Conservation (phyloP, 2,113 vertebrate species). For the Gulo gulo region DNA sequence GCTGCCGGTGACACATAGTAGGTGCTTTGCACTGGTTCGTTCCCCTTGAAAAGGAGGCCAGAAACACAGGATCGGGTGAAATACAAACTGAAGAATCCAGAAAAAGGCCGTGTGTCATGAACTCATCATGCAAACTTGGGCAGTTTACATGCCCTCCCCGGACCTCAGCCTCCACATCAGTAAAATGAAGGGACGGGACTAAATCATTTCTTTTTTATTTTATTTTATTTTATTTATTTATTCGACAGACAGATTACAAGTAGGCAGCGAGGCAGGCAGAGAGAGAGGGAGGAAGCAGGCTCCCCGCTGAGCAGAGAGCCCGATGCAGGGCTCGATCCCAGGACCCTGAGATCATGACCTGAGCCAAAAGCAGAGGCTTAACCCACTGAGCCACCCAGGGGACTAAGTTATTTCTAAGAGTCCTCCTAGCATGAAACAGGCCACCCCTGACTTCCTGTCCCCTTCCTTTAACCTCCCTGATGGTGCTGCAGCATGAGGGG, state of each 20-base stretch:
- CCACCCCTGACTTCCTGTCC: background rate
- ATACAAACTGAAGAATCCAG: background rate
- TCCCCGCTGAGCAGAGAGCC: too few species aligned
- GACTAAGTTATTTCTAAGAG: background rate
- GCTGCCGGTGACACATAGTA: fast-evolving
- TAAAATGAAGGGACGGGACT: background rate
- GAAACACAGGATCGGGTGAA: background rate
- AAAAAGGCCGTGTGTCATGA: background rate
- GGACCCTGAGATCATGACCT: too few species aligned
- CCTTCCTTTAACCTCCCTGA: background rate
- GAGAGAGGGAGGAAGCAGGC: too few species aligned
- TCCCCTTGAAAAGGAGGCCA: background rate
- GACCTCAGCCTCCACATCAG: background rate
- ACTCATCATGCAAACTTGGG: too few species aligned
- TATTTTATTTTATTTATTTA: too few species aligned
- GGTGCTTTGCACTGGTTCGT: background rate
- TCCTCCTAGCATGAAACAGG: background rate
- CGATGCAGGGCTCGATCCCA: too few species aligned
- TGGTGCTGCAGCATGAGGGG: background rate
- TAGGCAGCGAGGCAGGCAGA: too few species aligned
- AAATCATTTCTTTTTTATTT: background rate
- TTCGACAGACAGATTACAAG: too few species aligned
- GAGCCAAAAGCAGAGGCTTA: too few species aligned
- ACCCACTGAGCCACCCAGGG: too few species aligned
- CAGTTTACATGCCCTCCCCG: background rate